phyloP scores from a whole-genome alignment of 23 tunicate genomes.

The Corella eumyota region DNA sequence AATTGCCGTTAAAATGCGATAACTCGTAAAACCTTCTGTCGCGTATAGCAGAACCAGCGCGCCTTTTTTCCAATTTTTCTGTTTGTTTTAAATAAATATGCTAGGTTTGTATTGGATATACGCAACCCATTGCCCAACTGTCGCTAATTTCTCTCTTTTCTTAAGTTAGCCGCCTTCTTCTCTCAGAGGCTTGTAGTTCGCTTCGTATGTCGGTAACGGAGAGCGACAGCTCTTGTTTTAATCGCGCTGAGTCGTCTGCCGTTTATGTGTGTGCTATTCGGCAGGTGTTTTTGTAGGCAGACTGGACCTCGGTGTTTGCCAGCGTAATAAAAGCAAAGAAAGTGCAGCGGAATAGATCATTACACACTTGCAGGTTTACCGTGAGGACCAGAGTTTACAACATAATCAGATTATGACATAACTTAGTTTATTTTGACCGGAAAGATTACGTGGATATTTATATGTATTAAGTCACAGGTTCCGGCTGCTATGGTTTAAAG shows the following conservation, averaged over 20 bases:
- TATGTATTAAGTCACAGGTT: not conserved
- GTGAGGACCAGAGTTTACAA: not conserved
- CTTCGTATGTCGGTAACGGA: constrained; percentile 1
- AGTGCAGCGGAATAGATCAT: too few species aligned
- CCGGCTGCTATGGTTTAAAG: too few species aligned
- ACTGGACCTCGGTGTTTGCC: too few species aligned
- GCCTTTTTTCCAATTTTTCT: too few species aligned
- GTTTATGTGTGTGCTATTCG: not conserved
- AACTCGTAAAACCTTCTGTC: constrained; percentile 7
- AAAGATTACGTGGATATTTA: not conserved
- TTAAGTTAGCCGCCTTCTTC: constrained; percentile 15
- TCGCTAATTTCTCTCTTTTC: constrained; percentile 8
- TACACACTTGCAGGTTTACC: constrained; percentile 2
- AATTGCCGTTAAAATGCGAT: too few species aligned
- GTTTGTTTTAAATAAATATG: constrained; percentile 4
- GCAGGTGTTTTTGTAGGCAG: constrained; percentile 21
- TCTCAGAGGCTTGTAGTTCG: not conserved
- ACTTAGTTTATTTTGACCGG: not conserved
- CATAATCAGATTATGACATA: too few species aligned
- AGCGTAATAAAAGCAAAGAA: too few species aligned
- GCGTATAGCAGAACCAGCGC: constrained; percentile 2
- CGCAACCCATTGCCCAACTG: constrained; percentile 36
- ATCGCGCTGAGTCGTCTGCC: constrained; percentile 28
- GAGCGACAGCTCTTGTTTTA: constrained; percentile 12
- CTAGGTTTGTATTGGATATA: too few species aligned